Base-by-base conservation (phyloP, 2,797 vertebrate genomes). In the Aplochiton taeniatus region DNA sequence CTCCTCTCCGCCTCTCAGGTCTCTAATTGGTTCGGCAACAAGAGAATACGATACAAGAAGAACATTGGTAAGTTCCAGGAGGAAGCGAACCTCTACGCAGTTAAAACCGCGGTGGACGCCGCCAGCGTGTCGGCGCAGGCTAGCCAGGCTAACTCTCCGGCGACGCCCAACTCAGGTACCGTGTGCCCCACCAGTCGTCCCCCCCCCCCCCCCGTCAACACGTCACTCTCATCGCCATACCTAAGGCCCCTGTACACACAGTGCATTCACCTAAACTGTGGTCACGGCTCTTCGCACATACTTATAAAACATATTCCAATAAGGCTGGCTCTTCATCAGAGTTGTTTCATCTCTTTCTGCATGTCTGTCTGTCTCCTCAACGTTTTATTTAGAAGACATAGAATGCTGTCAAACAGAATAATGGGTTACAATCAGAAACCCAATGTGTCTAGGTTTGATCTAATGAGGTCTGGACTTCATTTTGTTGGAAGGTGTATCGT, bases 61-160 rank as follows among this genome's bases (percentile, higher is more conserved):
- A 94, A 93, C 75, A 92, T 88, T 67, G 90, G 92, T 58, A 94
- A 92, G 75, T 93, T 92, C 83, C 92, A 93, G 74, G 91, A 94
- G 82, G 91, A 93, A 73, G 91, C 92, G 16, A 91, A 91, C 66
- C 89, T 91, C 76, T 93, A 93, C 49, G 90, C 88, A 0, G 90
- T 91, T 13, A 92, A 90, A 78, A 88, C 83, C 0, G 88, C 88
- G 0, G 88, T 82, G 64, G 88, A 92, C 46, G 91, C 93, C 69
- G 92, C 92, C 65, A 90, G 90, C 68, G 94, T 91, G 20, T 92
- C 93, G 58, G 90, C 92, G 70, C 94, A 93, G 74, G 93, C 92
- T 66, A 93, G 89, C 91, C 94, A 94, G 90, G 93, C 93, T 46
- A 94, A 92, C 77, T 94, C 94, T 79, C 94, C 94, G 0, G 89